Percentiles rank a stretch among this genome's conserved stretches.
These are phyloP conservation scores for Ditula angustiorana DNA, from an alignment of 2,888 invertebrate genomes.

Conservation along the genomic window DNA sequence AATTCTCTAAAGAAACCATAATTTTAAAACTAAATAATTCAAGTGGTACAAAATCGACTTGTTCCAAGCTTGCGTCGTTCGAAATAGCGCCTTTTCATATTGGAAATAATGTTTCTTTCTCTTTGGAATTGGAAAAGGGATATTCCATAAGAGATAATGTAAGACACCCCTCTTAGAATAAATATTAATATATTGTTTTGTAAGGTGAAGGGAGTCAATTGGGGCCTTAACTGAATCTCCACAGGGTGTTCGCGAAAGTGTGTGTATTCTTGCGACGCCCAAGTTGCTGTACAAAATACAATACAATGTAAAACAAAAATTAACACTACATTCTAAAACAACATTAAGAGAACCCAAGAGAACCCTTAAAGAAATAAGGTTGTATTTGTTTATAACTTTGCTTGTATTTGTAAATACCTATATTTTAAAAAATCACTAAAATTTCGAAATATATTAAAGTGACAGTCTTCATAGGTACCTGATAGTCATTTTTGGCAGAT, in stretches of 20 bases:
- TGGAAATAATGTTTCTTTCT: neutral
- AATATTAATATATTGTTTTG: slow-evolving; percentile 60
- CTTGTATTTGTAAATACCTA: no score
- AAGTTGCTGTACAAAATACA: no score
- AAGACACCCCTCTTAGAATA: slow-evolving; percentile 49
- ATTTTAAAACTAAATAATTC: slow-evolving; percentile 35
- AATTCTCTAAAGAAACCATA: slow-evolving; percentile 34
- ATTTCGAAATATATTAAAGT: no score
- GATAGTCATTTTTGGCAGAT: no score
- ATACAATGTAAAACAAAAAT: no score
- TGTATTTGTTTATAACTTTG: no score
- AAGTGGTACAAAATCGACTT: slow-evolving; percentile 13
- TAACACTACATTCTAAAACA: no score
- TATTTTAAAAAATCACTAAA: no score
- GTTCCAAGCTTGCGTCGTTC: neutral
- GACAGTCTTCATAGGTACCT: no score
- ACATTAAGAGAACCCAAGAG: no score
- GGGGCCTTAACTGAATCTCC: slow-evolving; percentile 44
- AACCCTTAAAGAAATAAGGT: no score
- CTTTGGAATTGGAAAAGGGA: neutral
- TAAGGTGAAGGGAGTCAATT: slow-evolving; percentile 54
- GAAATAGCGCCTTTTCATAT: neutral
- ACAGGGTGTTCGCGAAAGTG: slow-evolving; percentile 44
- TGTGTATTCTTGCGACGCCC: neutral
- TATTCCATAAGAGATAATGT: slow-evolving; percentile 9